These are phyloP conservation scores for Poeciliopsis turrubarensis DNA, from an alignment of 2,113 vertebrate genomes.

Conservation along the genomic window DNA sequence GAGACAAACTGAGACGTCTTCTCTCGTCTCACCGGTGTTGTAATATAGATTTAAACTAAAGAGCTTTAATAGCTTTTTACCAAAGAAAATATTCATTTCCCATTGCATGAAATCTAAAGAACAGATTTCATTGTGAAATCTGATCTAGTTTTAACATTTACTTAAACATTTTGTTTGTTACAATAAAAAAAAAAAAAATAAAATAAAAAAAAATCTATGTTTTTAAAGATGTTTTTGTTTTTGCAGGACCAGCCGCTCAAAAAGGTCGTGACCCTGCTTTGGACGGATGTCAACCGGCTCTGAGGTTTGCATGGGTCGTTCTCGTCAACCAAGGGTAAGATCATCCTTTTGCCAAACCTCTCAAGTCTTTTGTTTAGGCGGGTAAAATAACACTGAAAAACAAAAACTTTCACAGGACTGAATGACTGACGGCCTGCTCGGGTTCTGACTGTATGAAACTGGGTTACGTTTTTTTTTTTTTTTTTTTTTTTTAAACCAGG, in stretches of 20 bases:
- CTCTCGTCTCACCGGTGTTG: no score
- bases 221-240: constrained; percentile 24
- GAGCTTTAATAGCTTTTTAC: no score
- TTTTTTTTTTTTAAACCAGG: no score
- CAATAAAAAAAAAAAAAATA: no score
- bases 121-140: not conserved
- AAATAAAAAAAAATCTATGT: not conserved
- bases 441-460: no score
- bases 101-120: not conserved
- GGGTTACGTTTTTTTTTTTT: no score
- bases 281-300: constrained; percentile 63
- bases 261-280: constrained; percentile 36
- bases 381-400: not conserved
- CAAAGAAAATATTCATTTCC: no score
- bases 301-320: constrained; percentile 73
- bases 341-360: constrained; percentile 8
- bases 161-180: not conserved
- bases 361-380: not conserved
- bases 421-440: not conserved
- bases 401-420: not conserved
- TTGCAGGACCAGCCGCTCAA: constrained; percentile 52
- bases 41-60: no score
- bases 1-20: no score
- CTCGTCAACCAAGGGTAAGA: constrained; percentile 69
- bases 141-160: not conserved